phyloP scores from a whole-genome alignment of 2,797 vertebrate genomes.

The Melanotaenia boesemani region DNA sequence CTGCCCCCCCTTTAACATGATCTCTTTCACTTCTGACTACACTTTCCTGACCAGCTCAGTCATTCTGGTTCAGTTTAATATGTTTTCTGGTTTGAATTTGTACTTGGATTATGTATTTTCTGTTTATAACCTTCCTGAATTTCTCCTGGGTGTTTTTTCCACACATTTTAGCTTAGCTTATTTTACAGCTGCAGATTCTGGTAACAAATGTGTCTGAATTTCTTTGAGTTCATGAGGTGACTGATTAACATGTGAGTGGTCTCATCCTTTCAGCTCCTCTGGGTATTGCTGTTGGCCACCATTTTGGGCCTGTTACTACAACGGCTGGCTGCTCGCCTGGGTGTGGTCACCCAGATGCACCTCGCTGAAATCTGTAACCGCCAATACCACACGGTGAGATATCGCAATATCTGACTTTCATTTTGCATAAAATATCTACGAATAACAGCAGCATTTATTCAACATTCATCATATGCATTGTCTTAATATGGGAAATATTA shows the following conservation, averaged over 20 bases:
- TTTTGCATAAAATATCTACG: background rate
- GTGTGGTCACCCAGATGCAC: slow-evolving; percentile 96
- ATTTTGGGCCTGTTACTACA: slow-evolving; percentile 92
- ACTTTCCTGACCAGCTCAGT: too few species aligned
- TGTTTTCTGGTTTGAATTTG: too few species aligned
- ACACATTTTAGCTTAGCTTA: too few species aligned
- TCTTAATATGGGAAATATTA: too few species aligned
- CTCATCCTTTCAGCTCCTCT: slow-evolving; percentile 85
- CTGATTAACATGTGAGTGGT: background rate
- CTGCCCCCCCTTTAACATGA: too few species aligned
- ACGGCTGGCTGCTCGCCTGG: slow-evolving; percentile 91
- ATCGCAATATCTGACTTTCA: background rate
- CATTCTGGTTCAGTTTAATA: too few species aligned
- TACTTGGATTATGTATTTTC: slow-evolving; percentile 41
- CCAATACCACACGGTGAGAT: slow-evolving; percentile 89
- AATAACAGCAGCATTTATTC: too few species aligned
- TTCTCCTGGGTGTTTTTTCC: background rate
- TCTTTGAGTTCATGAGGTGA: background rate
- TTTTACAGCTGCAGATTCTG: too few species aligned
- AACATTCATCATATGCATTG: too few species aligned
- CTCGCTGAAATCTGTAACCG: slow-evolving; percentile 94
- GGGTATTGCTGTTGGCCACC: slow-evolving; percentile 91
- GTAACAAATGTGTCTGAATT: background rate
- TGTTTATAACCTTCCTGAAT: background rate
- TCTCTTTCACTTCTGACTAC: too few species aligned